These are phyloP conservation scores for Rhimphoctona megacephalus DNA, from an alignment of 2,888 invertebrate genomes.

Conservation along the genomic window DNA sequence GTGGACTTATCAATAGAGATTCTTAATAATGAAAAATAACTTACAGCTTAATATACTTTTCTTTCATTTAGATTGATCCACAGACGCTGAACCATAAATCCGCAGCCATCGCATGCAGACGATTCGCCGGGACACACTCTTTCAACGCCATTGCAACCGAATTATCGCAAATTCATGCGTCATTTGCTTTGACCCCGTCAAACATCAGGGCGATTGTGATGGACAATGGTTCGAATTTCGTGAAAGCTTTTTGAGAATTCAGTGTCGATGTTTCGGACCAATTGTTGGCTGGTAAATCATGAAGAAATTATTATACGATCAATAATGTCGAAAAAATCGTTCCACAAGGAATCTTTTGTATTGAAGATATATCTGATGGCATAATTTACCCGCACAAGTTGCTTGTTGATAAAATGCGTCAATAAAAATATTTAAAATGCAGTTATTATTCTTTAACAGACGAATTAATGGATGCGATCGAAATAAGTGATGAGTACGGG, in stretches of 20 bases:
- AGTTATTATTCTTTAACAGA: neutral
- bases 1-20: no score
- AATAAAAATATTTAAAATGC: neutral
- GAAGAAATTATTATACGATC: conserved; percentile 4
- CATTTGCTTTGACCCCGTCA: neutral
- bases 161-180: conserved; percentile 19
- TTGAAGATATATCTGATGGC: neutral
- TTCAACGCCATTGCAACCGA: conserved; percentile 36
- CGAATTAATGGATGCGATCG: neutral
- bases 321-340: neutral
- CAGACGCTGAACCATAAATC: conserved; percentile 23
- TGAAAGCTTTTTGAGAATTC: neutral
- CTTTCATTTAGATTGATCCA: conserved; percentile 35
- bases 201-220: conserved; percentile 1
- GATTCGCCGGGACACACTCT: conserved; percentile 42
- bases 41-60: conserved; percentile 1
- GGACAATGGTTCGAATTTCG: no score
- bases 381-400: neutral
- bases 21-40: neutral
- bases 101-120: conserved; percentile 50
- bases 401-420: neutral
- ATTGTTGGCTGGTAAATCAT: neutral
- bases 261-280: neutral
- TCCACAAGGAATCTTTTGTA: neutral
- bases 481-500: neutral